Percentiles rank a stretch among this genome's conserved stretches.
Conservation (phyloP, 2,888 invertebrate species). For the Hylaea fasciaria region DNA sequence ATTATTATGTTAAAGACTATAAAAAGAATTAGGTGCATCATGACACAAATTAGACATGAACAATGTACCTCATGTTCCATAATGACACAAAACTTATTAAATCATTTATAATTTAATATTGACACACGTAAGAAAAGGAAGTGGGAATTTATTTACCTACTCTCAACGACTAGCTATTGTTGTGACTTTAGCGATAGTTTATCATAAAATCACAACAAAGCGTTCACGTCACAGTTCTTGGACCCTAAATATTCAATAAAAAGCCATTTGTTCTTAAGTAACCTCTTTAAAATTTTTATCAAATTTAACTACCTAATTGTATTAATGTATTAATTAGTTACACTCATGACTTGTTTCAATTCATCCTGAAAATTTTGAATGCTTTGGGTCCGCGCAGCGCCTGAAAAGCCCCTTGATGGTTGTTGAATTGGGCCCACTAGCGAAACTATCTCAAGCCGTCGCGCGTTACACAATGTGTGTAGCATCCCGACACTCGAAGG, state of each 20-base stretch:
- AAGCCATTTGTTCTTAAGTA: conserved; percentile 82
- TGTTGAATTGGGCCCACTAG: background rate
- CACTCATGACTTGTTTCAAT: conserved; percentile 69
- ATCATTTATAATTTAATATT: background rate
- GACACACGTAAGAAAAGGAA: conserved; percentile 3
- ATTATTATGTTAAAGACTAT: conserved; percentile 8
- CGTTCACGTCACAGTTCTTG: conserved; percentile 72
- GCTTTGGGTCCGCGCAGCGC: conserved; percentile 73
- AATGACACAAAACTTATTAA: conserved; percentile 11
- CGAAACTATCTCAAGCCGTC: no score
- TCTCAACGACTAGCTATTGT: conserved; percentile 40
- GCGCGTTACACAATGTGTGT: no score
- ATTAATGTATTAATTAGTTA: conserved; percentile 56
- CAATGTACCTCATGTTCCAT: conserved; percentile 21
- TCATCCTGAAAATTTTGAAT: conserved; percentile 68
- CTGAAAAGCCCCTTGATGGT: conserved; percentile 51
- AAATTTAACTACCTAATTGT: conserved; percentile 82
- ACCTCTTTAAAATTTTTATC: conserved; percentile 81
- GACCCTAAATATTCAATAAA: conserved; percentile 82
- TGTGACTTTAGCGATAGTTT: conserved; percentile 47
- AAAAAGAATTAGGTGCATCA: conserved; percentile 30
- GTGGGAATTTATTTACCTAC: conserved; percentile 41
- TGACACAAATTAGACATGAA: conserved; percentile 21
- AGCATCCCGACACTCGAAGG: no score
- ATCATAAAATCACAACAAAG: conserved; percentile 59